These are phyloP conservation scores for Serrognathus titanus DNA, from an alignment of 2,888 invertebrate genomes.

Conservation along the genomic window DNA sequence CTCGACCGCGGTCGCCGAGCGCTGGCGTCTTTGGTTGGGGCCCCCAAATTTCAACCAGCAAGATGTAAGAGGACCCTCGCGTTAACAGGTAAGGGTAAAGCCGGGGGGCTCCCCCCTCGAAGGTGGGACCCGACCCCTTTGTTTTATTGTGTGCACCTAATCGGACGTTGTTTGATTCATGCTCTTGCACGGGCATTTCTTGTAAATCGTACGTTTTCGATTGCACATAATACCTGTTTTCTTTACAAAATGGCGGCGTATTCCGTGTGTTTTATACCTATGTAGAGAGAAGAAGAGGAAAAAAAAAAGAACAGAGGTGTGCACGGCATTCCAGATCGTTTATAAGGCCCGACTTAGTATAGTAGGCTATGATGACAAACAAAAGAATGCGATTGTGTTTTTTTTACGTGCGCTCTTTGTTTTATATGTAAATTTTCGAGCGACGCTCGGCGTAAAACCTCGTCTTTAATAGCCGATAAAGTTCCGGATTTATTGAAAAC, in stretches of 20 bases:
- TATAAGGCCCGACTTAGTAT: conserved; percentile 2
- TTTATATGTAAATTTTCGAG: not conserved
- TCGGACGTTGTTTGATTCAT: not conserved
- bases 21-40: no score
- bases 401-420: not conserved
- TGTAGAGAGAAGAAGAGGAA: conserved; percentile 9
- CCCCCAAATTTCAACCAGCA: no score
- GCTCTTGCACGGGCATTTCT: conserved; percentile 3
- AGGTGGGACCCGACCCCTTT: not conserved
- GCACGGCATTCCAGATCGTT: conserved; percentile 25
- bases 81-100: no score
- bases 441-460: no score
- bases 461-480: no score
- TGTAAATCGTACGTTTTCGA: conserved; percentile 17
- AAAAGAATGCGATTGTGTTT: conserved; percentile 1
- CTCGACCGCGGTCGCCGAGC: no score
- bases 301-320: conserved; percentile 22
- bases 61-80: no score
- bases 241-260: conserved; percentile 26
- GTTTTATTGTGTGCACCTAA: no score
- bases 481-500: no score
- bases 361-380: not conserved
- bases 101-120: not conserved
- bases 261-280: conserved; percentile 25
- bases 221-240: conserved; percentile 25